Conservation (phyloP, 1,140 invertebrate species). For the Sminthurinus signatus region DNA sequence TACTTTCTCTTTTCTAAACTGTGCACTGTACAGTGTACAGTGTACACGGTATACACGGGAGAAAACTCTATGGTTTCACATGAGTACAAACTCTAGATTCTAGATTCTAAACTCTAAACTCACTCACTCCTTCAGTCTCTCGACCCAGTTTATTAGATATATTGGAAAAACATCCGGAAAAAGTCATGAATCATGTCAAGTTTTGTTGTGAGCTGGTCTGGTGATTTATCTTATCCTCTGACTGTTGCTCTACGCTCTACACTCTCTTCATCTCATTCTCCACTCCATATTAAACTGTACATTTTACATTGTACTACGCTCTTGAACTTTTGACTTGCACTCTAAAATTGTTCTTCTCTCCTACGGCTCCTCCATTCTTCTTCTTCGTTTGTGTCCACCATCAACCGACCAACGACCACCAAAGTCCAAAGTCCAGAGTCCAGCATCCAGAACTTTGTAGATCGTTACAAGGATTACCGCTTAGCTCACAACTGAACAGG, state of each 20-base stretch:
- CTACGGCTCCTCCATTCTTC: background rate
- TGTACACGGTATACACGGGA: no score
- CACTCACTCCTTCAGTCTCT: background rate
- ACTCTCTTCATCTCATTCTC: background rate
- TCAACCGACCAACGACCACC: no score
- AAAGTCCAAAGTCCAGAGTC: no score
- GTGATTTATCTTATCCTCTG: constrained; percentile 15
- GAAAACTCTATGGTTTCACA: no score
- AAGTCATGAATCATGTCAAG: constrained; percentile 17
- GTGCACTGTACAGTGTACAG: no score
- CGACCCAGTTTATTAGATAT: constrained; percentile 4
- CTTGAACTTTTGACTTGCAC: background rate
- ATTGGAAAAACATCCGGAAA: constrained; percentile 7
- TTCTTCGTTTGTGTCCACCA: no score
- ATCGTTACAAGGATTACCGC: no score
- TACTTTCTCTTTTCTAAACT: no score
- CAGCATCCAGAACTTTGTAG: no score
- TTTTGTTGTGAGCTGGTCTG: constrained; percentile 6
- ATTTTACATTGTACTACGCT: background rate
- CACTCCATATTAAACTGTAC: background rate
- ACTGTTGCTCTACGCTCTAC: background rate
- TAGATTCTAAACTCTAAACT: no score
- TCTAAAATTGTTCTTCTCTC: background rate
- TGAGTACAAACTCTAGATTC: no score
- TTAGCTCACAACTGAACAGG: no score